A percentile compares a stretch with the other conserved stretches of the same genome.
Conservation (phyloP, 2,888 invertebrate genomes). For the Drosophila quinaria region DNA sequence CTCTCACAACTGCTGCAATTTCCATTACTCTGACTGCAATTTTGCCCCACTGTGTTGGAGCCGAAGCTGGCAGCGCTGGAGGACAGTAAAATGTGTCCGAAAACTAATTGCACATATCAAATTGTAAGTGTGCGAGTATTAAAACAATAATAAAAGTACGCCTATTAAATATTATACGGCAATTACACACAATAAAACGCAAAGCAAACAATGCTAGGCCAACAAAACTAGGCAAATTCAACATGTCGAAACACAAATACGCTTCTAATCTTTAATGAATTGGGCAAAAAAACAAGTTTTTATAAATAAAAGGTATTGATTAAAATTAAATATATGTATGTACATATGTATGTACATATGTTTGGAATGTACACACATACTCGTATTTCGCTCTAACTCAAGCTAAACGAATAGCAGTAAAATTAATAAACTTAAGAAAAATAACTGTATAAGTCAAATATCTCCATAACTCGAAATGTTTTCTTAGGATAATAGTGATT, state of each 20-base stretch:
- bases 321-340: neutral
- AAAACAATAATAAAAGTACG: slow-evolving; percentile 52
- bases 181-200: slow-evolving; percentile 65
- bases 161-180: slow-evolving; percentile 51
- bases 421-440: too few relatives aligned
- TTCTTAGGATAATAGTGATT: too few relatives aligned
- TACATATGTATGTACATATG: too few relatives aligned
- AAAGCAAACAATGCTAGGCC: slow-evolving; percentile 11
- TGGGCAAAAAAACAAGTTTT: neutral
- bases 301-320: neutral
- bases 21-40: slow-evolving; percentile 20
- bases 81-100: slow-evolving; percentile 52
- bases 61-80: neutral
- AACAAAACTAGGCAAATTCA: slow-evolving; percentile 2
- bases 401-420: too few relatives aligned
- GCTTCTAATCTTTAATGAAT: slow-evolving; percentile 1
- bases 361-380: too few relatives aligned
- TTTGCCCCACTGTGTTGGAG: slow-evolving; percentile 22
- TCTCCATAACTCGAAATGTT: too few relatives aligned
- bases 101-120: slow-evolving; percentile 61
- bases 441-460: too few relatives aligned
- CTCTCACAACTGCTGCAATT: slow-evolving; percentile 46
- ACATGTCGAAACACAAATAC: slow-evolving; percentile 14
- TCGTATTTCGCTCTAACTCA: too few relatives aligned
- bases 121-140: slow-evolving; percentile 36